Evolutionary conservation across 2,113 vertebrate genomes (phyloP), one percentile per base, ranked within the genome.

Genomic region (Seriola quinqueradiata): DNA sequence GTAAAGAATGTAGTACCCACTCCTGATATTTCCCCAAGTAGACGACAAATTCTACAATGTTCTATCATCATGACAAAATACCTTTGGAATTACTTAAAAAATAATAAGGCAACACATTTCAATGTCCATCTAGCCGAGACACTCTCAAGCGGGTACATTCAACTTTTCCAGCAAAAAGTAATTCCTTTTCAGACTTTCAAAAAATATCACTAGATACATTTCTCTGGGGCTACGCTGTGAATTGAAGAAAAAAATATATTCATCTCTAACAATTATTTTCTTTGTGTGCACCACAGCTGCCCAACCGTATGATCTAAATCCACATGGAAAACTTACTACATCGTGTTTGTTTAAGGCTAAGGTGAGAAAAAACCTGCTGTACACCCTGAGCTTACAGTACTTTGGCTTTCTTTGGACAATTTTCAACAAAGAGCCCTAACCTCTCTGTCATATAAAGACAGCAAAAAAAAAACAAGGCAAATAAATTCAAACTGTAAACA

Each of bases 311-410:
- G 23, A 55, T 38, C 21, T 54, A 34, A 60, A 61, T 42, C 52
- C 21, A 44, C 50, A 42, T 38, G 57, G 46, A 68, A 85, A 82
- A 73, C 16, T 8, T 14, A 8, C 36, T n/a, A 25, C 1, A 17
- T 61, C 52, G 48, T 32, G 28, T 68, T 46, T 12, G 11, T 72
- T 36, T 75, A 66, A 74, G 16, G 58, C 73, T 32, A 23, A 59
- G 12, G 63, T 57, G 16, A 40, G 58, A 17, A 61, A 23, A 16
- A 14, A 5, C 25, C 65, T 70, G 76, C 57, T 61, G 42, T 59
- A 66, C 63, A 79, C 63, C 90, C 87, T 90, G 89, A 90, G 86
- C 16, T 48, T 44, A 67, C 8, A 59, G 46, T 9, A 34, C 66
- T 70, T 74, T 67, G 69, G 61, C 36, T 85, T 81, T 40, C 34